Base-by-base conservation (phyloP, 2,113 vertebrate genomes). In the Pangasianodon gigas region DNA sequence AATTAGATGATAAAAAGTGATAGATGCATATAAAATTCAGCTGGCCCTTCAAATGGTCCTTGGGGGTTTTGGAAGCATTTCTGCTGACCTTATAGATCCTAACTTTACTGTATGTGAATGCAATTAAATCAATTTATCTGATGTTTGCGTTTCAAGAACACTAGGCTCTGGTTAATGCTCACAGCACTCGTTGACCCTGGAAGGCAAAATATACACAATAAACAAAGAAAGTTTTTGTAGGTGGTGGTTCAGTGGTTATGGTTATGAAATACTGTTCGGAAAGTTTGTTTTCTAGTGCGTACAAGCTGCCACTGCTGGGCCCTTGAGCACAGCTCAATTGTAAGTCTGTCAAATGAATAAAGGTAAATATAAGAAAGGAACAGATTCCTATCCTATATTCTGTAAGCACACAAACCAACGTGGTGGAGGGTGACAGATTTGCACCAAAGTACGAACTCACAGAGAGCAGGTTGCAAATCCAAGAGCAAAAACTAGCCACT, bases 1-100 rank as follows among this genome's bases (percentile, higher is more conserved):
- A 98, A 99, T 99, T 98, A 98, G 97, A 98, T 97, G 97, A 98
- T 98, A 97, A 98, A 97, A 97, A 96, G 97, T 98, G 98, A 99
- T 98, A 97, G 97, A 98, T 99, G 97, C 95, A 96, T 96, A 96
- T 97, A 97, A 97, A 97, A 98, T 94, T 96, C 96, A 93, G 96
- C 94, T 95, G 96, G 95, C 95, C 95, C 95, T 95, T 93, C 95
- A 96, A 93, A 92, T 92, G 96, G 93, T 97, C 97, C 97, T 96
- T 90, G 90, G 96, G 97, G 98, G 95, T 96, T 97, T 95, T 94
- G 52, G 37, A 95, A 94, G 96, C 95, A 96, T 97, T 98, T 95
- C 95, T 93, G 95, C 96, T 98, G 97, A 99, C 97, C 97, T 99
- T 99, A 98, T 94, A 96, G 95, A 97, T 97, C 96, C 95, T 93